Percentiles rank a stretch among this genome's conserved stretches.
These are phyloP conservation scores for Blera fallax DNA, from an alignment of 2,888 invertebrate genomes.

Conservation along the genomic window DNA sequence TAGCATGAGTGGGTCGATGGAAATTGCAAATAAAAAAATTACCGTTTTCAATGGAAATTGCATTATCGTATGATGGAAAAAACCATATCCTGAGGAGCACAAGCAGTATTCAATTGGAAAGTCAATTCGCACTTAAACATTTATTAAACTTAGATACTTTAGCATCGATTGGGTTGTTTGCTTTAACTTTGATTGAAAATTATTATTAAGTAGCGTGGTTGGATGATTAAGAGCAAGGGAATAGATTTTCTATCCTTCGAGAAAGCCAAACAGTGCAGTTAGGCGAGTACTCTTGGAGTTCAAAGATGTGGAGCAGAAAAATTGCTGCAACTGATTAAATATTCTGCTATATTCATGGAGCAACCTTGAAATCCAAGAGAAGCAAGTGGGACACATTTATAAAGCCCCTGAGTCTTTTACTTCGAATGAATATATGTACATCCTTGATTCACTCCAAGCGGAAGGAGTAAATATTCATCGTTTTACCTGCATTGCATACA, in stretches of 20 bases:
- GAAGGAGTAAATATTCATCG: too few relatives aligned
- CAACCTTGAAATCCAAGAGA: too few relatives aligned
- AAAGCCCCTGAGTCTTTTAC: too few relatives aligned
- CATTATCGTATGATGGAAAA: constrained; percentile 46
- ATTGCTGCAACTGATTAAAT: too few relatives aligned
- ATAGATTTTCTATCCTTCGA: neutral
- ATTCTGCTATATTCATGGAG: too few relatives aligned
- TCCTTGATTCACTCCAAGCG: too few relatives aligned
- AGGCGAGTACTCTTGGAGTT: too few relatives aligned
- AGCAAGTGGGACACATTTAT: too few relatives aligned
- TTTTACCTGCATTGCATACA: too few relatives aligned
- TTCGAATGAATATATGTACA: too few relatives aligned
- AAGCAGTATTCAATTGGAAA: constrained; percentile 10
- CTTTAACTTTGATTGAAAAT: constrained; percentile 48
- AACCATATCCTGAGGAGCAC: constrained; percentile 14
- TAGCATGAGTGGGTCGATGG: constrained; percentile 64
- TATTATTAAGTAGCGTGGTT: constrained; percentile 15
- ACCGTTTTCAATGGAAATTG: constrained; percentile 65
- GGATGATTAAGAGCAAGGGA: neutral
- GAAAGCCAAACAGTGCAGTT: neutral
- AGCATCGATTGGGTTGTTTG: constrained; percentile 37
- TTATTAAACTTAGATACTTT: constrained; percentile 4
- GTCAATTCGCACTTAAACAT: constrained; percentile 32
- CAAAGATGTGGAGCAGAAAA: too few relatives aligned
- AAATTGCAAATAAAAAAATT: constrained; percentile 62